These are phyloP conservation scores for Aporophyla lueneburgensis DNA, from an alignment of 2,888 invertebrate species.

Conservation along the genomic window DNA sequence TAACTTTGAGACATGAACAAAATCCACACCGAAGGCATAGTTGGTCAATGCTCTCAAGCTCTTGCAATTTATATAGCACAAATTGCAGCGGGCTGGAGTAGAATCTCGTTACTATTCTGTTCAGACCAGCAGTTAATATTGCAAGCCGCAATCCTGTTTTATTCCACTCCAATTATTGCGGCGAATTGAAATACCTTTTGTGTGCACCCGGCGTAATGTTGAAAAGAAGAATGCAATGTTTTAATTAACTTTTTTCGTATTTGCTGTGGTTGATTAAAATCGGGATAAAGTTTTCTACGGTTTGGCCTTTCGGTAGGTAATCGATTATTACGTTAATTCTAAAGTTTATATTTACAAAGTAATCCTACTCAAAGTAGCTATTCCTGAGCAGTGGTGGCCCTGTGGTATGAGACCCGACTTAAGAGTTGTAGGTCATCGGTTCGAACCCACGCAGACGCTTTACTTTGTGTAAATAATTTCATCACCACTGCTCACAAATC, in stretches of 20 bases:
- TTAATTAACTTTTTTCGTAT: slow-evolving; percentile 7
- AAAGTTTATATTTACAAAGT: no score
- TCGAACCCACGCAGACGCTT: no score
- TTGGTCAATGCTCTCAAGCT: slow-evolving; percentile 24
- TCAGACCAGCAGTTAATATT: slow-evolving; percentile 65
- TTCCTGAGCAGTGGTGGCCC: no score
- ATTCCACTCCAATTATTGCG: slow-evolving; percentile 72
- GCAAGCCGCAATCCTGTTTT: slow-evolving; percentile 68
- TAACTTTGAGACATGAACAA: slow-evolving; percentile 23
- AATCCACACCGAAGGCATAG: slow-evolving; percentile 14
- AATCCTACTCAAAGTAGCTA: no score
- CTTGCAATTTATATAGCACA: slow-evolving; percentile 48
- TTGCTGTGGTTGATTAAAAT: slow-evolving; percentile 4
- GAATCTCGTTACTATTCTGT: slow-evolving; percentile 62
- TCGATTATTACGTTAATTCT: no score
- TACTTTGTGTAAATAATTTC: no score
- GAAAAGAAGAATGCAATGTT: slow-evolving; percentile 34
- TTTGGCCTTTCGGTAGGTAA: no score
- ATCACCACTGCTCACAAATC: no score
- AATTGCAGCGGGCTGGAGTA: slow-evolving; percentile 18
- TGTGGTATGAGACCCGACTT: no score
- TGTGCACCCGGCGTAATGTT: slow-evolving; percentile 51
- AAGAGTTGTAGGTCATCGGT: no score
- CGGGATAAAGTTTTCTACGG: neutral
- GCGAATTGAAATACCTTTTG: slow-evolving; percentile 70